Evolutionary conservation across 2,888 invertebrate genomes (phyloP), one percentile per base, ranked within the genome.

Genomic region (Ormyrus nitidulus): DNA sequence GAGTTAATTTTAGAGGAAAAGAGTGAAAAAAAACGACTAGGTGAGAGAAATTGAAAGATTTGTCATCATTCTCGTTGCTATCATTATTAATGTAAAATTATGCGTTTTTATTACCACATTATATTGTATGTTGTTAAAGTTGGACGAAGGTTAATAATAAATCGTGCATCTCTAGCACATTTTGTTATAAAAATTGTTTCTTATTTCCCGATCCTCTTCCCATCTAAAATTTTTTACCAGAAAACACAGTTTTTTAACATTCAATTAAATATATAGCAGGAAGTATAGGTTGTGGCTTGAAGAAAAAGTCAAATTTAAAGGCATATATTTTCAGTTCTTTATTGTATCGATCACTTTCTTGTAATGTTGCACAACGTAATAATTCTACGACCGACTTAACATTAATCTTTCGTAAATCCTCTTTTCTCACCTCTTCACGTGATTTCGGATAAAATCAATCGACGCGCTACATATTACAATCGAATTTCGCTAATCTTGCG

Each of bases 51-150:
- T 61, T 34, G 44, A 58, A 65, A 58, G 34, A 71, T 54, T 76
- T 76, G 80, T 80, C 82, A 84, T 83, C 79, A 83, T 83, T 86
- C 85, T 86, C 84, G 87, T 85, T 87, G 86, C 87, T 88, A 87
- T 85, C 86, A 88, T 87, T 88, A 87, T 87, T 88, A 86, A 85
- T 85, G 84, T 86, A 80, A 80, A 80, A 81, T 84, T 84, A 85
- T 87, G 86, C 83, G 84, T 87, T 88, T 89, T 88, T 89, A 87
- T 88, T 89, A 88, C 85, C 85, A 88, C 87, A 86, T 87, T 89
- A 88, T 89, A 90, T 89, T 91, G 88, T 90, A 90, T 89, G 89
- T 90, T 90, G 90, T 91, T 91, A 90, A 91, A 90, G 90, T 88
- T 91, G 90, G 87, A 90, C 85, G 89, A 89, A 89, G 87, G 89